These are phyloP conservation scores for Ischnura elegans DNA, from an alignment of 2,888 invertebrate species.

Conservation along the genomic window DNA sequence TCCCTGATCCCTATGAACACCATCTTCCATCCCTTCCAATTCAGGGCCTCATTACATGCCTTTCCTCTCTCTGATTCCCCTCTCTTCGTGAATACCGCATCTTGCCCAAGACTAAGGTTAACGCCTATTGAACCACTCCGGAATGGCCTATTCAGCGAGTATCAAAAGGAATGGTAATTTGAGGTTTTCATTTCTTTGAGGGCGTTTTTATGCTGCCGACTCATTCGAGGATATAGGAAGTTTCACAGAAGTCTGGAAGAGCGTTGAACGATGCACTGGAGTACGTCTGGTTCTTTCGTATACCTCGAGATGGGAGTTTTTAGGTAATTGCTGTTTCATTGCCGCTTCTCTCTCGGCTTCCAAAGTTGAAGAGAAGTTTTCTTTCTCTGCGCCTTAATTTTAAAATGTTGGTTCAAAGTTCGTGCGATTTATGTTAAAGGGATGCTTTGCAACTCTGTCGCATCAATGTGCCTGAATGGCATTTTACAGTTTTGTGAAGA, in stretches of 20 bases:
- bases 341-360: not conserved
- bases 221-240: not conserved
- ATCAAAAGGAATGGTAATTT: conserved; percentile 29
- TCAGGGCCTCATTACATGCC: conserved; percentile 52
- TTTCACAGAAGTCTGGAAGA: not conserved
- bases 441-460: too few species aligned
- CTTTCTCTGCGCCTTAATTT: not conserved
- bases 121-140: not conserved
- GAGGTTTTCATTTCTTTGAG: not conserved
- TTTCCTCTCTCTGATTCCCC: not conserved
- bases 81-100: conserved; percentile 13
- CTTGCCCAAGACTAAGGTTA: not conserved
- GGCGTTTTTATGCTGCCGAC: not conserved
- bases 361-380: not conserved
- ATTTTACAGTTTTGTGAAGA: too few species aligned
- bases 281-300: not conserved
- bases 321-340: not conserved
- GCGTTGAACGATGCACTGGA: not conserved
- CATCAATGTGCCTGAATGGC: too few species aligned
- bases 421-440: too few species aligned
- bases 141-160: conserved; percentile 6
- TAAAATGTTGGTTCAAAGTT: not conserved
- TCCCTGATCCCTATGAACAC: conserved; percentile 41
- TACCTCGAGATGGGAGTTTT: not conserved
- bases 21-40: conserved; percentile 8